Evolutionary conservation across 2,888 invertebrate species (phyloP).

Genomic region (Eristalis tenax): DNA sequence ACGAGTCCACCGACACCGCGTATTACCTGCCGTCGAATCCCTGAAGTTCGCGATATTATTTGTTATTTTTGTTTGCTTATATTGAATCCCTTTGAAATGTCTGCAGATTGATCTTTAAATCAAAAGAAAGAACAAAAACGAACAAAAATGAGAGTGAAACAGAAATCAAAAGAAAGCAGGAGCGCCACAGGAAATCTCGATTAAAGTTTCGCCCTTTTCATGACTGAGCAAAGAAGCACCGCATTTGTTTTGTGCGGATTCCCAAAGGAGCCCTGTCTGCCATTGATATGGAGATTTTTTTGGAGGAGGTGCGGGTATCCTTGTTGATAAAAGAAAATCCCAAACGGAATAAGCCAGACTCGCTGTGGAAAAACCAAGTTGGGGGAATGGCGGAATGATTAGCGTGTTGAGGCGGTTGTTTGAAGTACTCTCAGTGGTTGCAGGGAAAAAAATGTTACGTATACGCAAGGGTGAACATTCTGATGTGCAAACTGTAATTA

Average conservation of each 20-base stretch:
- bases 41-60: constrained; percentile 45
- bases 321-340: background rate
- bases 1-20: background rate
- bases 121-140: constrained; percentile 18
- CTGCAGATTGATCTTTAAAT: constrained; percentile 47
- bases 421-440: constrained; percentile 9
- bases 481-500: background rate
- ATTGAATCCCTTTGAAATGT: constrained; percentile 21
- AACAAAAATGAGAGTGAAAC: constrained; percentile 22
- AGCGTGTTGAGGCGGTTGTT: constrained; percentile 9
- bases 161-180: constrained; percentile 25
- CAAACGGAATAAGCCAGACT: constrained; percentile 1
- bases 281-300: constrained; percentile 4
- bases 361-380: background rate
- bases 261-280: constrained; percentile 10
- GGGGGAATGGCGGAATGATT: constrained; percentile 1
- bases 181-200: constrained; percentile 62
- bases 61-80: constrained; percentile 7
- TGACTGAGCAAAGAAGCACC: background rate
- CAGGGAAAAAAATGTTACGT: constrained; percentile 6
- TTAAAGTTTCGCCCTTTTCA: constrained; percentile 53
- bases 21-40: constrained; percentile 64
- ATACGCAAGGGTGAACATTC: constrained; percentile 1
- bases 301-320: background rate
- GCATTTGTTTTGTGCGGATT: background rate